phyloP scores from a whole-genome alignment of 2,113 vertebrate species.

The Hydrochoerus hydrochaeris region DNA sequence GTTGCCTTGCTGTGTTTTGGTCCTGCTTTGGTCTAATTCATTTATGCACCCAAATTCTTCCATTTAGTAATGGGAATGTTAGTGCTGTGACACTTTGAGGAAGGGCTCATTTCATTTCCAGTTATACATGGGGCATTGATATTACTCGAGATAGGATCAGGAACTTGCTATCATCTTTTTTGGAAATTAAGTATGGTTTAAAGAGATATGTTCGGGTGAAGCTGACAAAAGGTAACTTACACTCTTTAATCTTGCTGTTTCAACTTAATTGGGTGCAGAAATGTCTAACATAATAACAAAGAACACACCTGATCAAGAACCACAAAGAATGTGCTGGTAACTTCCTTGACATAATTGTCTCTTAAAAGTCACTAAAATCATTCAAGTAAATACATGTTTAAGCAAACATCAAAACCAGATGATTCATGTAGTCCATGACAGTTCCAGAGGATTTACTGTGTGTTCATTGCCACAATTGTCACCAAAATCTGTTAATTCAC shows the following conservation, averaged over 20 bases:
- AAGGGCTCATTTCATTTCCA: neutral
- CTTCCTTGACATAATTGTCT: constrained; percentile 74
- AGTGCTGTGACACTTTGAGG: neutral
- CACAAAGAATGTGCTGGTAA: constrained; percentile 47
- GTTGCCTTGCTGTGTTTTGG: neutral
- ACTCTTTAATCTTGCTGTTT: neutral
- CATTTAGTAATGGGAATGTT: neutral
- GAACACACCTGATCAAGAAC: neutral
- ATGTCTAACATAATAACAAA: neutral
- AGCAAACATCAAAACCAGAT: constrained; percentile 73
- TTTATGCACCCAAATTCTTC: neutral
- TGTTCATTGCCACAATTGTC: constrained; percentile 53
- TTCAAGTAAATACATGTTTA: constrained; percentile 79
- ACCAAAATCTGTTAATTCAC: constrained; percentile 64
- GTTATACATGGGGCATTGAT: neutral
- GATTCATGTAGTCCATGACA: constrained; percentile 69
- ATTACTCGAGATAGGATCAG: no score
- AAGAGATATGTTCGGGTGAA: neutral
- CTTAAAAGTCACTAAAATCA: constrained; percentile 63
- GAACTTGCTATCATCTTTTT: neutral
- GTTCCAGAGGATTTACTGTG: constrained; percentile 65
- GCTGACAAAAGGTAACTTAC: neutral
- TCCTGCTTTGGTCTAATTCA: neutral
- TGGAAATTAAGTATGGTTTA: neutral
- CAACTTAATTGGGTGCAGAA: neutral